Evolutionary conservation across 2,888 invertebrate genomes (phyloP).

Genomic region (Limnephilus marmoratus): DNA sequence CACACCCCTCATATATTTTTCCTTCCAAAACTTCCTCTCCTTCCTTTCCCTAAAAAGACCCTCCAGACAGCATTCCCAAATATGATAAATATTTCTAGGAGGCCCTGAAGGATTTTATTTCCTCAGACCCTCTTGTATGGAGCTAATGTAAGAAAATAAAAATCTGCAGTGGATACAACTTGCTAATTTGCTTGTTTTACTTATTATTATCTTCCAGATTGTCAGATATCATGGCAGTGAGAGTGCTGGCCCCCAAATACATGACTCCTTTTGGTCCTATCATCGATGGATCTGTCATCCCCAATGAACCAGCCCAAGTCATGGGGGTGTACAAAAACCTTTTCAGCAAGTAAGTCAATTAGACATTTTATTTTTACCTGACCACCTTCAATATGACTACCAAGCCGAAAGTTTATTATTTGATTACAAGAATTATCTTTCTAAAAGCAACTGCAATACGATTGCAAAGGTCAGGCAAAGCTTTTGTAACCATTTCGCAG

Average conservation of each 20-base stretch:
- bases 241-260: conserved; percentile 83
- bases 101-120: no score
- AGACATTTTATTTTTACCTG: neutral
- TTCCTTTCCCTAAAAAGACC: no score
- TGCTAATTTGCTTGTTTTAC: no score
- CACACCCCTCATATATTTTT: no score
- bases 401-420: neutral
- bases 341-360: conserved; percentile 82
- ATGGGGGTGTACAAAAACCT: conserved; percentile 86
- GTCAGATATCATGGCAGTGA: conserved; percentile 83
- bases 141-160: no score
- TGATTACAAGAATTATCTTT: neutral
- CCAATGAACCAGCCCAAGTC: conserved; percentile 86
- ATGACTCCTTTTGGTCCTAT: conserved; percentile 93
- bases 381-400: neutral
- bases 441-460: neutral
- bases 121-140: no score
- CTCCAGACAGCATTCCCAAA: no score
- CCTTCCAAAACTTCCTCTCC: no score
- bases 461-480: neutral
- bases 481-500: neutral
- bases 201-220: conserved; percentile 72
- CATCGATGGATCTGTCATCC: conserved; percentile 90
- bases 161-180: no score
- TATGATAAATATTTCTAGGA: no score